Evolutionary conservation across 1,140 invertebrate genomes (phyloP).

Genomic region (Drosophila teissieri): DNA sequence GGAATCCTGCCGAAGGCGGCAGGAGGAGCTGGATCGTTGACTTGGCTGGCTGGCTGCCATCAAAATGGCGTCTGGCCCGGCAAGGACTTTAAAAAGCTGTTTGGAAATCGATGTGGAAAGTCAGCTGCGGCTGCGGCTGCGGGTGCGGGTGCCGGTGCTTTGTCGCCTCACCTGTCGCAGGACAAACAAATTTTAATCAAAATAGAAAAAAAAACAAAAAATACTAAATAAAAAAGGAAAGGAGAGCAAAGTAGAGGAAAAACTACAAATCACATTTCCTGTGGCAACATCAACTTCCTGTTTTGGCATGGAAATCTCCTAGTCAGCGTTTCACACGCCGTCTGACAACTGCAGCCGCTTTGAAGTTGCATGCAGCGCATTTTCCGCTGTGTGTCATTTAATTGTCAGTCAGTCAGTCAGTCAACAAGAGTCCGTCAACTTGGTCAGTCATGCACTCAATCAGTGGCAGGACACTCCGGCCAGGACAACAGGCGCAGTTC

Average conservation of each 20-base stretch:
- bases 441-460: slow-evolving; percentile 80
- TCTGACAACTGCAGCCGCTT: slow-evolving; percentile 69
- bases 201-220: slow-evolving; percentile 41
- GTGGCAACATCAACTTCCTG: slow-evolving; percentile 74
- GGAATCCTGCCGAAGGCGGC: neutral
- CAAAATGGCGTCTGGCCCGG: slow-evolving; percentile 67
- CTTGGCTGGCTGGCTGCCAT: slow-evolving; percentile 50
- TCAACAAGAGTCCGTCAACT: slow-evolving; percentile 51
- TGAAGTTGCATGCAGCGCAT: slow-evolving; percentile 78
- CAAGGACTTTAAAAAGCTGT: slow-evolving; percentile 54
- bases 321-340: slow-evolving; percentile 73
- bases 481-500: slow-evolving; percentile 27
- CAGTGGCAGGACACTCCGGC: slow-evolving; percentile 49
- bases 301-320: slow-evolving; percentile 63
- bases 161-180: slow-evolving; percentile 62
- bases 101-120: slow-evolving; percentile 55
- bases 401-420: slow-evolving; percentile 50
- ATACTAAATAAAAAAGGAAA: neutral
- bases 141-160: slow-evolving; percentile 4
- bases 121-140: slow-evolving; percentile 27
- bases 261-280: slow-evolving; percentile 82
- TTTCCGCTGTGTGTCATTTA: slow-evolving; percentile 78
- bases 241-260: slow-evolving; percentile 32
- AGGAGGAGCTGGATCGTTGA: slow-evolving; percentile 54
- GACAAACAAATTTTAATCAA: slow-evolving; percentile 69